Base-by-base conservation (phyloP, 2,888 invertebrate genomes). In the Calliopum simillimum region DNA sequence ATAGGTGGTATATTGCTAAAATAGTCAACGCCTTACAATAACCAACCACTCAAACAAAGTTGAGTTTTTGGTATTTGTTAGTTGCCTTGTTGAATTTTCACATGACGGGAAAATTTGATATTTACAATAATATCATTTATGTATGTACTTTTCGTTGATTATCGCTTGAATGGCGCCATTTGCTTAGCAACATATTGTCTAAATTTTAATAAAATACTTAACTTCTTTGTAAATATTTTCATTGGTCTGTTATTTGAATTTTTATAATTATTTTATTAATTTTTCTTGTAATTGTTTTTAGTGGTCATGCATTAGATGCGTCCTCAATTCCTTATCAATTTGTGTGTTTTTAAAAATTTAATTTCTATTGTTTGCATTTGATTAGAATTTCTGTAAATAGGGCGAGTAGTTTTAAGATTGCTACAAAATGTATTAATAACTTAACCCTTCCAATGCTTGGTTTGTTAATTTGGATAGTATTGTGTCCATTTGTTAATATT, bases 351-450 rank as follows among this genome's bases (percentile, higher is more conserved):
- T 33, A 11, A 13, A 19, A 14, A n/a, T 58, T 51, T 19, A 16
- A 19, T 59, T 59, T 16, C 44, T 33, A 51, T 51, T 51, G 51
- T 51, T 59, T 59, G 33, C 25, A 43, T 44, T 62, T 46, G 68
- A 62, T 68, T 68, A 68, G 55, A 55, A 46, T 25, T 21, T 16
- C 47, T 61, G 51, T 23, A 43, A 53, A 62, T 23, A 56, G 21
- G 8, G 6, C 41, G 44, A 23, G 33, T 16, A 23, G 68, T 62
- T 3, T 55, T 46, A 62, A 62, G 62, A 55, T 46, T 62, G 55
- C 25, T 53, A 55, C 46, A 14, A 46, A 4, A 33, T 33, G 5
- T 33, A 33, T 33, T 33, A 33, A 8, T 33, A 33, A 33, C 33
- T 33, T 33, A 33, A 33, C 33, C 33, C 33, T 8, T 33, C 8